phyloP scores from a whole-genome alignment of 1,140 invertebrate species.

The Pollicipes pollicipes region DNA sequence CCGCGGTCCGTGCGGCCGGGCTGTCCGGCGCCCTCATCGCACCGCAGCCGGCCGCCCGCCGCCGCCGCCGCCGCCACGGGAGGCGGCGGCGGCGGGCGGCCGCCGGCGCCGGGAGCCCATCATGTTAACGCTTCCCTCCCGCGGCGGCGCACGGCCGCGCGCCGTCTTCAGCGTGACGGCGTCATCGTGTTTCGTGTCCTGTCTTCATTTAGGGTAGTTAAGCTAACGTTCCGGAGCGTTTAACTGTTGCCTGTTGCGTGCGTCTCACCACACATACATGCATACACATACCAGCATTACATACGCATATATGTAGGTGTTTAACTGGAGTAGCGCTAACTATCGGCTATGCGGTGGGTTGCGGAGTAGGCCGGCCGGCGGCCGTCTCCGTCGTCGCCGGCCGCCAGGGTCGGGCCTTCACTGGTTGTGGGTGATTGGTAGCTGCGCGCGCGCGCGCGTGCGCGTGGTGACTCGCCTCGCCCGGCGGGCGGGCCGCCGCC shows the following conservation, averaged over 20 bases:
- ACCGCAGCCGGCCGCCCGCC: neutral
- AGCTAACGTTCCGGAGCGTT: neutral
- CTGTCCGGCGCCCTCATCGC: neutral
- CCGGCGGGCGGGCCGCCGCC: no score
- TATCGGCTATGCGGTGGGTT: neutral
- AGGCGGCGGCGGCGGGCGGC: no score
- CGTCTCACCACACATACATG: neutral
- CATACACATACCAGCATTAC: conserved; percentile 1
- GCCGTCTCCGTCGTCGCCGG: no score
- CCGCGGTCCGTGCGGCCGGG: no score
- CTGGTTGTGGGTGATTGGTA: neutral
- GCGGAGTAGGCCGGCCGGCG: no score
- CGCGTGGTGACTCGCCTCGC: no score
- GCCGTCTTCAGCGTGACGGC: no score
- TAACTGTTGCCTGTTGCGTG: neutral
- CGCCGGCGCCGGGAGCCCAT: neutral
- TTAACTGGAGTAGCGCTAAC: neutral
- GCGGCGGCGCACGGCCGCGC: no score
- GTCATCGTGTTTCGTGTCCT: neutral
- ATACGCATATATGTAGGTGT: neutral
- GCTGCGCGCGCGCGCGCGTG: no score
- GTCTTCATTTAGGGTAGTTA: conserved; percentile 2
- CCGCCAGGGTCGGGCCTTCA: neutral
- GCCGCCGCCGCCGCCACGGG: no score
- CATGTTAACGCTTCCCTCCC: neutral